Evolutionary conservation across 2,888 invertebrate species (phyloP), one percentile per base, ranked within the genome.

Genomic region (Ctenicera cuprea): DNA sequence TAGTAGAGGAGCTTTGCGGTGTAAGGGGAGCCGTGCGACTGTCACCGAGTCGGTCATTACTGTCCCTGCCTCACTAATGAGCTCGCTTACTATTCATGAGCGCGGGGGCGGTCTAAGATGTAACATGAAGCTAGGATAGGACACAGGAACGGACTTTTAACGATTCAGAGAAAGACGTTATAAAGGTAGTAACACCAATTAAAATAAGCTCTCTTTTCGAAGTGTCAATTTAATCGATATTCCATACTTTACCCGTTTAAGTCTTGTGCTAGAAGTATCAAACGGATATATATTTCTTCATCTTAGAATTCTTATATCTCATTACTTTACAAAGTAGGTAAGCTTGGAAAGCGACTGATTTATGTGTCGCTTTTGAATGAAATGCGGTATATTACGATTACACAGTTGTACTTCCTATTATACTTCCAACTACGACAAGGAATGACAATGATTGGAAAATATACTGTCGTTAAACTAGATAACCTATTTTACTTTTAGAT

Each of bases 81-180:
- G 83, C 82, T 80, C 80, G 81, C 83, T 84, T 80, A 82, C 83
- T 84, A 84, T 84, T 84, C 84, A 83, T 84, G 84, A 83, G 82
- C 79, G 84, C 79, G 83, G 82, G 83, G 83, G 83, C 82, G 82
- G 80, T 71, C 67, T 68, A 54, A 66, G 63, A 22, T 66, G 66
- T 72, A 66, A 73, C 64, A 65, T 50, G 48, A 30, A 69, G 65
- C 73, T 73, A 73, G 69, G 68, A 69, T 64, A 61, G 73, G 64
- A 64, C 59, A 70, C 50, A 61, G 54, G 45, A 59, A 43, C 50
- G 50, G 66, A 71, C 59, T 61, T 71, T 66, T 66, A 71, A 66
- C 57, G 71, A 66, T 66, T 71, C 65, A 66, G 59, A 72, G 66
- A 66, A 72, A 66, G 71, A 72, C 66, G 61, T 72, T 66, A 72